Percentiles rank a stretch among this genome's conserved stretches.
These are phyloP conservation scores for Drymodes brunneopygia DNA, from an alignment of 2,113 vertebrate genomes.

Conservation along the genomic window DNA sequence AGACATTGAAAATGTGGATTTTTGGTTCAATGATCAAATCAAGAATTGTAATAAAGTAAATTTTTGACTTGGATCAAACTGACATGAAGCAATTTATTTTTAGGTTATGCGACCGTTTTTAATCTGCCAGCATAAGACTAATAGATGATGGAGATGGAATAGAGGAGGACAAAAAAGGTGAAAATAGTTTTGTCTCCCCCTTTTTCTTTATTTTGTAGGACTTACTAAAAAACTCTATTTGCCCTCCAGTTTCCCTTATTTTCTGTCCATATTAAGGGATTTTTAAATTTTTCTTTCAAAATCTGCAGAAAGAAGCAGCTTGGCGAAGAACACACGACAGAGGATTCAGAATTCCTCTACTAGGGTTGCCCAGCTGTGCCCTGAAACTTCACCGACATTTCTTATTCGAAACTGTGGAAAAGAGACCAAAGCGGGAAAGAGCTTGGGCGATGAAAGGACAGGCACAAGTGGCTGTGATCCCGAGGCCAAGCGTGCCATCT, in stretches of 20 bases:
- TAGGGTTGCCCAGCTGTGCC: not conserved
- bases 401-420: not conserved
- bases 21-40: not conserved
- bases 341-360: not conserved
- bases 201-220: not conserved
- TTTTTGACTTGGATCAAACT: not conserved
- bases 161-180: not conserved
- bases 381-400: not conserved
- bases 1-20: not conserved
- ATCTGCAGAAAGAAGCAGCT: not conserved
- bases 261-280: not conserved
- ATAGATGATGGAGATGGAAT: not conserved
- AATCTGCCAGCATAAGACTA: not conserved
- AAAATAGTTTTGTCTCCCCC: not conserved
- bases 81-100: not conserved
- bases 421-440: rapidly evolving
- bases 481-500: constrained; percentile 76
- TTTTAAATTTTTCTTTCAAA: not conserved
- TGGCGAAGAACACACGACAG: not conserved
- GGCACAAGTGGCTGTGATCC: not conserved
- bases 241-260: not conserved
- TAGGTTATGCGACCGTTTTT: not conserved
- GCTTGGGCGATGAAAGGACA: rapidly evolving
- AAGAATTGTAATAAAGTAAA: not conserved
- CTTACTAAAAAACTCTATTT: not conserved